Base-by-base conservation (phyloP, 2,888 invertebrate genomes). In the Drosophila subquinaria region DNA sequence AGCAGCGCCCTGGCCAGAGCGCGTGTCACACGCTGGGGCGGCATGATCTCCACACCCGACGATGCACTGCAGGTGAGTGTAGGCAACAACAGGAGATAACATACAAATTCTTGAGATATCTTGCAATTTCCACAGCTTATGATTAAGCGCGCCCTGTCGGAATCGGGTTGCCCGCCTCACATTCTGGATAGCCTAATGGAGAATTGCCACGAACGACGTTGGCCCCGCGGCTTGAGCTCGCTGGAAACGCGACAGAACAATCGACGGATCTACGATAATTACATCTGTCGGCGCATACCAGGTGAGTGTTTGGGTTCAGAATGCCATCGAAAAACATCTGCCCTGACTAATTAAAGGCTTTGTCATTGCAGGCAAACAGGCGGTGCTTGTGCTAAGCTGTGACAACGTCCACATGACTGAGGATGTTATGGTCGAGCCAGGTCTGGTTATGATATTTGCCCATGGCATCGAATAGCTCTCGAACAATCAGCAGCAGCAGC, bases 11-110 rank as follows among this genome's bases (percentile, higher is more conserved):
- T 98, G 51, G 94, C 97, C 0, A 93, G 97, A 50, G 98, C 98
- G 17, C 94, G 98, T 69, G 98, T 99, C 48, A 98, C 98, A 1
- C 95, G 98, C 66, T 99, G 98, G 99, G 99, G 98, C 61, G 98
- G 98, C 63, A 98, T 99, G 98, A 99, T 99, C 90, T 98, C 98
- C 33, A 99, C 99, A 11, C 99, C 99, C 0, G 98, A 99, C 92
- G 97, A 97, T 93, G 96, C 97, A 59, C 94, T 98, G 81, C 97
- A 97, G 95, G 97, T 97, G 92, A 90, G 76, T 13, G 5, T 10
- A 6, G 17, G 4, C 23, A 1, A 11, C n/a, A 35, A 8, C n/a
- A 30, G 11, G 5, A 10, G 10, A 4, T 27, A 3, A 38, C 9
- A 17, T 1, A 33, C 3, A 33, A 13, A 20, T 35, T 5, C 11